Evolutionary conservation across 2,888 invertebrate genomes (phyloP), one percentile per base, ranked within the genome.

Genomic region (Ormyrus nitidulus): DNA sequence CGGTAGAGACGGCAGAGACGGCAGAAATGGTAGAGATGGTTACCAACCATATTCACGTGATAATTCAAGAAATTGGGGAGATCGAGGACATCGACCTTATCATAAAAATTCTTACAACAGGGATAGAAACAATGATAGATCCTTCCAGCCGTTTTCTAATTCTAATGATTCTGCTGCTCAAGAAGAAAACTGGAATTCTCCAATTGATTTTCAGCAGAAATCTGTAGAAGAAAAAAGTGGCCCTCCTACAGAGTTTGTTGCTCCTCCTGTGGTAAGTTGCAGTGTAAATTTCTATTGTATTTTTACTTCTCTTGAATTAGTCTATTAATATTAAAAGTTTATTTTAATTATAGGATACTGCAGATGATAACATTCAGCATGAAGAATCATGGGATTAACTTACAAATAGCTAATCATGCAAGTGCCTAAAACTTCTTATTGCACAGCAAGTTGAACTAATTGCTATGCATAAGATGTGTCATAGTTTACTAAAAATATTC

Each of bases 311-410:
- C 6, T 13, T 10, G 34, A 34, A 51, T 58, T 44, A 8, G 34
- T 34, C 4, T 56, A 0, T 56, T 51, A 51, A 64, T 70, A 48
- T 61, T 0, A 53, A 59, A 77, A 44, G 10, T 9, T 65, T 62
- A 46, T 56, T 51, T 58, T 62, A 61, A 62, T 10, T 3, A 54
- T 10, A 77, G 79, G 7, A 51, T 54, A 53, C 69, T 54, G 59
- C 62, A 48, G 46, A 7, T 13, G 6, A 34, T 34, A 34, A 34
- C 34, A 34, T 34, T 0, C 9, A 69, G 69, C 48, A 72, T n/a
- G 79, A 79, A 59, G 82, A 82, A 79, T 82, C 82, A 13, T 82
- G 82, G 82, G 82, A 82, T 51, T 82, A 77, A 81, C 65, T 44
- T 48, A 3, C 58, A 70, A 56, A 69, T 34, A 19, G 65, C 76